Evolutionary conservation across 2,797 vertebrate genomes (phyloP), one percentile per base, ranked within the genome.

Genomic region (Bryconaethiops microstoma): DNA sequence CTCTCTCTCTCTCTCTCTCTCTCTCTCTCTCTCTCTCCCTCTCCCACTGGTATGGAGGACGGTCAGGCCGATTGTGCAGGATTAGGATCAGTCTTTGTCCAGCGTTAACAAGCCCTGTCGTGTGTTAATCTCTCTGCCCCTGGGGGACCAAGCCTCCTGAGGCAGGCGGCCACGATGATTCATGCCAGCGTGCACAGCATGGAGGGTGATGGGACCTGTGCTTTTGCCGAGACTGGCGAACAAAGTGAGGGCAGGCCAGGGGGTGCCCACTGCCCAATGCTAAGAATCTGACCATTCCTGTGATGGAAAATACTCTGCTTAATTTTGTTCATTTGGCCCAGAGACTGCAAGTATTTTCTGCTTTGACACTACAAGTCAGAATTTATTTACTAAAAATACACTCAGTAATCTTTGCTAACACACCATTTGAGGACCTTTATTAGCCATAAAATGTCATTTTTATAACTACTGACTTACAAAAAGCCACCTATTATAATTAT

Each of bases 31-130:
- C 63, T 48, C 52, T 63, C 70, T 72, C 73, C 86, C 87, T 67
- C 83, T 62, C 48, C 19, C 79, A 62, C 59, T 86, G 59, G 64
- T 5, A 42, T 59, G 52, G 88, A 88, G 89, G 88, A 82, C 77
- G 86, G 82, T 52, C 70, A 86, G 78, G 87, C 86, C 60, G 86
- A 93, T 91, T 87, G 88, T 89, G 86, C 85, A 83, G 90, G 92
- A 93, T 94, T 93, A 93, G 89, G 88, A 79, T 93, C 91, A 92
- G 79, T 92, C 92, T 93, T 94, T 94, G 93, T 94, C 86, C 91
- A 84, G 89, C 87, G 92, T 93, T 94, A 95, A 95, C 91, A 40
- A 91, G 90, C 90, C 92, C 89, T 93, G 92, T 92, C 91, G 86
- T 93, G 89, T 91, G 92, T 92, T 93, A 93, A 93, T 93, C 92